Percentiles rank a stretch among this genome's conserved stretches.
Conservation (phyloP, 2,888 invertebrate species). For the Kuschelorhynchus macadamiae region DNA sequence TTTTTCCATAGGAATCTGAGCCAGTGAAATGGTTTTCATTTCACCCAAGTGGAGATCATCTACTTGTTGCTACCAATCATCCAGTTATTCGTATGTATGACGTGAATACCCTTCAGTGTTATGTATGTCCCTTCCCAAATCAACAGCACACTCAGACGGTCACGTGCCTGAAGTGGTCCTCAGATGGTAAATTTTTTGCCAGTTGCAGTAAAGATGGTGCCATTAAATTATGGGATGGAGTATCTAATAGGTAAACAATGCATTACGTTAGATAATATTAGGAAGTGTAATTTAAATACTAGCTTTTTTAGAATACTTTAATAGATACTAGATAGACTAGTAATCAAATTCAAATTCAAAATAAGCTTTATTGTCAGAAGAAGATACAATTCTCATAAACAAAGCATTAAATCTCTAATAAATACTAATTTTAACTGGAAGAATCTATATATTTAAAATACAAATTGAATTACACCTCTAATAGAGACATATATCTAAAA, state of each 20-base stretch:
- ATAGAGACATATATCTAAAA: too few relatives aligned
- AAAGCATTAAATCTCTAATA: too few relatives aligned
- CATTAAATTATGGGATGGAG: constrained; percentile 98
- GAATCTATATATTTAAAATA: too few relatives aligned
- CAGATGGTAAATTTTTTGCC: constrained; percentile 81
- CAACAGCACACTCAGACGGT: constrained; percentile 87
- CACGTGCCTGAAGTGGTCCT: constrained; percentile 76
- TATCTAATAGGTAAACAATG: constrained; percentile 79
- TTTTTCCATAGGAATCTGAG: constrained; percentile 95
- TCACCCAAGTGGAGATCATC: constrained; percentile 95
- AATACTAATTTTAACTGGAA: too few relatives aligned
- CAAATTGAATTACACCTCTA: too few relatives aligned
- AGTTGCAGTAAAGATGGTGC: constrained; percentile 93
- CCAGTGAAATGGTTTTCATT: constrained; percentile 92
- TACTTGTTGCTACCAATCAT: constrained; percentile 94
- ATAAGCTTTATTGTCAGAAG: too few relatives aligned
- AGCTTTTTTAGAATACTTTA: too few relatives aligned
- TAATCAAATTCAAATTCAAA: too few relatives aligned
- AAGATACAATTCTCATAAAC: too few relatives aligned
- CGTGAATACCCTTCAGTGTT: constrained; percentile 95
- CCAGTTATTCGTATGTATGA: constrained; percentile 93
- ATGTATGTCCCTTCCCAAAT: constrained; percentile 90
- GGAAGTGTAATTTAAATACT: too few relatives aligned
- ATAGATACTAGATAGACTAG: too few relatives aligned
- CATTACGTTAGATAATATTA: too few relatives aligned